Conservation (phyloP, 2,888 invertebrate species). For the Ecdyonurus torrentis region DNA sequence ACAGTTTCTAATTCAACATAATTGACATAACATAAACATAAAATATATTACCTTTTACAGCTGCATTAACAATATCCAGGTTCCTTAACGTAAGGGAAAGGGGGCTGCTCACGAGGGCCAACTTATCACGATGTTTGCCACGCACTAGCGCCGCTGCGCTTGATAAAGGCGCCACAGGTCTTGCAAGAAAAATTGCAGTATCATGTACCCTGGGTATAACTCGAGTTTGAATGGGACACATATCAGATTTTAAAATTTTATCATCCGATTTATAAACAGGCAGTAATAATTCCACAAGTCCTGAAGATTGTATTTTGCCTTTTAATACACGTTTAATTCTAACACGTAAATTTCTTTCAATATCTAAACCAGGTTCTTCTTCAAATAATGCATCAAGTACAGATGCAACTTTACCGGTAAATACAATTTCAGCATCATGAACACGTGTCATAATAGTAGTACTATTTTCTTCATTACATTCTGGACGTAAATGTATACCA, state of each 20-base stretch:
- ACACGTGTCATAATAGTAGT: not conserved
- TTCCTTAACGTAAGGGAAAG: slow-evolving; percentile 35
- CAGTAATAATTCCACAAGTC: not conserved
- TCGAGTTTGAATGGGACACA: not conserved
- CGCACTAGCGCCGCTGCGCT: not conserved
- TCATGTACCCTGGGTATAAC: slow-evolving; percentile 9
- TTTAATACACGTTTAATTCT: not conserved
- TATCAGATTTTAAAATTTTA: not conserved
- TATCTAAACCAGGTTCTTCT: not conserved
- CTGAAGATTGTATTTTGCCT: not conserved
- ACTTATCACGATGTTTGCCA: not conserved
- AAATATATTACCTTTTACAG: slow-evolving; percentile 33
- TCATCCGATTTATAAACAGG: not conserved
- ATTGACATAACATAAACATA: too few species aligned
- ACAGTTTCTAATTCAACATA: too few species aligned
- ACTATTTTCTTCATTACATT: not conserved
- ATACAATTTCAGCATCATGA: not conserved
- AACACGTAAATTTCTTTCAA: not conserved
- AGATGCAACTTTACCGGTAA: not conserved
- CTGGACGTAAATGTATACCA: not conserved
- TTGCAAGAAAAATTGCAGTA: slow-evolving; percentile 13
- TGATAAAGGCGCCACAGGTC: not conserved
- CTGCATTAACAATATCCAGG: slow-evolving; percentile 34
- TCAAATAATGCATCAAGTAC: not conserved
- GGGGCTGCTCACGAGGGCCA: slow-evolving; percentile 27